phyloP scores from a whole-genome alignment of 2,888 invertebrate species.

The Scaptodrosophila latifasciaeformis region DNA sequence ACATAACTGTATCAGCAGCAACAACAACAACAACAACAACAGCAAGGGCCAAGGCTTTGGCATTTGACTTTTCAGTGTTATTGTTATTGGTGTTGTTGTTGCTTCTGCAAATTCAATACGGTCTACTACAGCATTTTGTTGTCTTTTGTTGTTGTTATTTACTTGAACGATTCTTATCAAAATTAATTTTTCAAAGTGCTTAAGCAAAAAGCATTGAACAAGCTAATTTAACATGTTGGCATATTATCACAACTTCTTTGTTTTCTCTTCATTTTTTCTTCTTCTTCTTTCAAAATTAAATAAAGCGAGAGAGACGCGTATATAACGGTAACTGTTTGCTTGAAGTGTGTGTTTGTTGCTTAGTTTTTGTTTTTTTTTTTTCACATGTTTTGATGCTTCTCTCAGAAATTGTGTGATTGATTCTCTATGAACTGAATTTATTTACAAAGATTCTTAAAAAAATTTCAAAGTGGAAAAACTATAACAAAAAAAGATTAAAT shows the following conservation, averaged over 20 bases:
- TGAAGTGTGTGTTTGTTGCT: neutral
- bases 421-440: too few relatives aligned
- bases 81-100: constrained; percentile 21
- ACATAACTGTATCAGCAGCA: constrained; percentile 28
- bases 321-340: too few relatives aligned
- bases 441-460: too few relatives aligned
- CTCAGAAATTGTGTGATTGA: too few relatives aligned
- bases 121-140: neutral
- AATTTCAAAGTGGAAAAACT: too few relatives aligned
- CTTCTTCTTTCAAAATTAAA: too few relatives aligned
- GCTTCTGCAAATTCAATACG: constrained; percentile 29
- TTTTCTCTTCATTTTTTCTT: too few relatives aligned
- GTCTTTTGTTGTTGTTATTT: neutral
- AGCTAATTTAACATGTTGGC: constrained; percentile 15
- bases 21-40: constrained; percentile 7
- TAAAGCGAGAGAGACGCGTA: constrained; percentile 23
- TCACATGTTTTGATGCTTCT: neutral
- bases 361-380: constrained; percentile 1
- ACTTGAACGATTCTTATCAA: too few relatives aligned
- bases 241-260: too few relatives aligned
- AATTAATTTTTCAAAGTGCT: too few relatives aligned
- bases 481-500: too few relatives aligned
- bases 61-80: constrained; percentile 7
- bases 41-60: neutral
- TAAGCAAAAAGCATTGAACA: constrained; percentile 47